Conservation (phyloP, 2,888 invertebrate genomes). For the Ferrisia virgata region DNA sequence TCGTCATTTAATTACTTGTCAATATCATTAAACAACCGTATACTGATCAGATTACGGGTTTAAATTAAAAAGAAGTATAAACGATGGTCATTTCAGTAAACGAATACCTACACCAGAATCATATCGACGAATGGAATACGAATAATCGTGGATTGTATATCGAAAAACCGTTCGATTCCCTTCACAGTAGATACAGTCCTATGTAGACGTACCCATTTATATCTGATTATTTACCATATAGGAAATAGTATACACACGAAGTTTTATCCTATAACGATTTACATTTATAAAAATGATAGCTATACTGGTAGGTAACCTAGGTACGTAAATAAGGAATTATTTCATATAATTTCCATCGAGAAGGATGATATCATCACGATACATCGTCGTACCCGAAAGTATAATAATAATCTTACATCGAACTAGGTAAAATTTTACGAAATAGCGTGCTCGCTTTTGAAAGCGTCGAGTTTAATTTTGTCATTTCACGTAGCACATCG, state of each 20-base stretch:
- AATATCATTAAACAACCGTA: background rate
- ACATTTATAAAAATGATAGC: background rate
- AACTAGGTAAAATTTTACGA: background rate
- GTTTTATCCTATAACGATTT: too few species aligned
- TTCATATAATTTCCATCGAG: background rate
- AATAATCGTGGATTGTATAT: too few species aligned
- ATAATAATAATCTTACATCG: background rate
- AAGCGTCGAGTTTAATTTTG: background rate
- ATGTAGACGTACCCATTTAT: too few species aligned
- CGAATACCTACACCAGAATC: too few species aligned
- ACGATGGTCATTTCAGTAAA: background rate
- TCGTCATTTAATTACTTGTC: background rate
- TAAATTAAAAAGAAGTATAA: background rate
- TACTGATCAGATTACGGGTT: background rate
- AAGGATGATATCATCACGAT: background rate
- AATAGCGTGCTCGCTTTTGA: background rate
- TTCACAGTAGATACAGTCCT: too few species aligned
- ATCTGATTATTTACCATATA: too few species aligned
- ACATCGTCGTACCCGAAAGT: background rate
- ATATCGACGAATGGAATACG: too few species aligned
- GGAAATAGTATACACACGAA: too few species aligned
- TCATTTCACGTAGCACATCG: background rate
- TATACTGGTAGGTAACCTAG: too few species aligned
- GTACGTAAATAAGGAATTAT: background rate
- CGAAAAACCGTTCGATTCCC: too few species aligned